Evolutionary conservation across 2,888 invertebrate genomes (phyloP).

Genomic region (Coecobrya sp.): DNA sequence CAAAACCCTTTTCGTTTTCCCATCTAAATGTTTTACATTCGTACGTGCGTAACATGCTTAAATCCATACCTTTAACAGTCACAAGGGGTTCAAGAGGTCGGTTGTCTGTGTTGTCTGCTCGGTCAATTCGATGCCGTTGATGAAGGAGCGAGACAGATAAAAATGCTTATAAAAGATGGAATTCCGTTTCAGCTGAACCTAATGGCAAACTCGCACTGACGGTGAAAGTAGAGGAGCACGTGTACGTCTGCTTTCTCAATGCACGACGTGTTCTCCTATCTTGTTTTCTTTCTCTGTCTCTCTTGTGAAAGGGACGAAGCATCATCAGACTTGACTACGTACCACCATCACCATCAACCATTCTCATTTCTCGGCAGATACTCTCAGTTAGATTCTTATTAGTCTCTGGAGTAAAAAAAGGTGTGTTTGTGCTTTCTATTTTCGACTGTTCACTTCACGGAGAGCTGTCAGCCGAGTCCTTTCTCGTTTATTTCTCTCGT

Average conservation of each 20-base stretch:
- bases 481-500: background rate
- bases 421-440: slow-evolving; percentile 29
- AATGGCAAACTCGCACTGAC: background rate
- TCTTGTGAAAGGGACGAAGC: background rate
- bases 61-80: slow-evolving; percentile 44
- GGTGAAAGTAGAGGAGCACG: slow-evolving; percentile 14
- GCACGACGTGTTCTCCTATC: slow-evolving; percentile 5
- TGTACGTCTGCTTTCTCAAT: background rate
- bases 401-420: slow-evolving; percentile 39
- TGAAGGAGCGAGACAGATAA: slow-evolving; percentile 2
- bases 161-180: slow-evolving; percentile 1
- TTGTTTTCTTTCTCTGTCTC: slow-evolving; percentile 1
- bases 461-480: background rate
- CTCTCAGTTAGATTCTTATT: slow-evolving; percentile 48
- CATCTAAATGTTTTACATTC: slow-evolving; percentile 31
- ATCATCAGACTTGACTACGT: background rate
- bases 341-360: slow-evolving; percentile 8
- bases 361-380: slow-evolving; percentile 15
- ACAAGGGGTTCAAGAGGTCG: slow-evolving; percentile 53
- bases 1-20: slow-evolving; percentile 45
- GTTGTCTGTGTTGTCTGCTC: background rate
- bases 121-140: slow-evolving; percentile 31
- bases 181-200: background rate
- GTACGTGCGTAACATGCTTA: slow-evolving; percentile 48
- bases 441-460: slow-evolving; percentile 1